Base-by-base conservation (phyloP, 2,888 invertebrate species). In the Metallyticus violacea region DNA sequence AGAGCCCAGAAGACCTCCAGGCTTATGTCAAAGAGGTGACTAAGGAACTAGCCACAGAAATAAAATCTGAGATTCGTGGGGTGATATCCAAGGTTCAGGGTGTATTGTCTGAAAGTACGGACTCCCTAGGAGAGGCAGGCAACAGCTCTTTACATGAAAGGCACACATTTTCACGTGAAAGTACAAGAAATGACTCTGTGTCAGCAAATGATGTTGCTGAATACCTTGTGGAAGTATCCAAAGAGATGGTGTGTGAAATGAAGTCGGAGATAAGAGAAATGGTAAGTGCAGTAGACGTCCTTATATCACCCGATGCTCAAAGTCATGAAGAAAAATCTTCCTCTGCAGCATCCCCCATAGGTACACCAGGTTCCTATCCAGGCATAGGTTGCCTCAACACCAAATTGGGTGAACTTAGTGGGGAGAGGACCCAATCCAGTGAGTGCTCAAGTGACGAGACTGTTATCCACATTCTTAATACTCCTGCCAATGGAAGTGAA, bases 71-170 rank as follows among this genome's bases (percentile, higher is more conserved):
- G 92, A 95, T 97, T 78, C 93, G 96, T 6, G 96, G 95, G 91
- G 96, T 97, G 0, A 96, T 96, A 89, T 96, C 95, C 1, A 95
- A 94, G 91, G 96, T 97, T 0, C 96, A 97, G 89, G 96, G 96
- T 90, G 96, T 96, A 82, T 91, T 96, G 62, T 96, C 96, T 88
- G 95, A 95, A 90, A 94, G 85, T 62, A 79, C 62, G 15, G 88
- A 86, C 9, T 40, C 40, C 6, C 6, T 78, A 25, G 79, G 28
- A 7, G 87, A 83, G 22, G 40, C 62, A 22, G 25, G 26, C 27
- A 27, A 15, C 27, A 77, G 26, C 26, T 26, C 28, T 7, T 29
- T 62, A 26, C 85, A 80, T n/a, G 86, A 85, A n/a, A 83, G 29
- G 62, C 30, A 86, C 27, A 25, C 77, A 2, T n/a, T n/a, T 77